Evolutionary conservation across 2,797 vertebrate species (phyloP), one percentile per base, ranked within the genome.

Genomic region (Phrynocephalus vlangalii): DNA sequence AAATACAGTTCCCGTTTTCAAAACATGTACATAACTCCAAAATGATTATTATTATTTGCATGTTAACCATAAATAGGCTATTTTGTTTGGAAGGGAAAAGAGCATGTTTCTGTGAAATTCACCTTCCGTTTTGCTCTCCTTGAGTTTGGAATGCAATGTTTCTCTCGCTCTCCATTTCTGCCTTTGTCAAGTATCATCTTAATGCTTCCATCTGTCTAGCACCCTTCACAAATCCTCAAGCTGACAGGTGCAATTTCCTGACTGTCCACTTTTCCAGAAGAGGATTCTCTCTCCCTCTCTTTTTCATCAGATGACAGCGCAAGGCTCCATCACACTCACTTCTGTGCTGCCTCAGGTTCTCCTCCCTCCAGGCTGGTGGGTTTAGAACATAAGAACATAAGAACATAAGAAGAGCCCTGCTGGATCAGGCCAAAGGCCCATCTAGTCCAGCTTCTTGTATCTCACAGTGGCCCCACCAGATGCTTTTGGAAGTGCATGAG

Each of bases 181-280:
- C 38, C 80, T 10, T 75, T 84, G 63, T 75, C 86, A 28, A 22
- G 33, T n/a, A 66, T 52, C 1, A 5, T 50, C 30, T 48, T 26
- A 56, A n/a, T 13, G 26, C 24, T 11, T 48, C 16, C 56, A 68
- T 79, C 71, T 77, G 28, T 82, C 28, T n/a, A 15, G 60, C 50
- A 60, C 33, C 48, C 79, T 68, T 89, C 63, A 70, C 83, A 86
- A 71, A 82, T 82, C 79, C 38, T 48, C 60, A 66, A 52, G 44
- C 60, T 82, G 83, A 85, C 79, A 75, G 71, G 24, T 66, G 13
- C 83, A 56, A 60, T 82, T 86, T 85, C 84, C 48, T 67, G 82
- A 33, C 82, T 80, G 76, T 76, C 71, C 79, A 70, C 28, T 30
- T 86, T 81, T 82, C 30, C 60, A 56, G 52, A 56, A 82, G 50